Evolutionary conservation across 30 jellyfish, hydroid and myxozoan species (phyloP).

Genomic region (Chrysaora quinquecirrha): DNA sequence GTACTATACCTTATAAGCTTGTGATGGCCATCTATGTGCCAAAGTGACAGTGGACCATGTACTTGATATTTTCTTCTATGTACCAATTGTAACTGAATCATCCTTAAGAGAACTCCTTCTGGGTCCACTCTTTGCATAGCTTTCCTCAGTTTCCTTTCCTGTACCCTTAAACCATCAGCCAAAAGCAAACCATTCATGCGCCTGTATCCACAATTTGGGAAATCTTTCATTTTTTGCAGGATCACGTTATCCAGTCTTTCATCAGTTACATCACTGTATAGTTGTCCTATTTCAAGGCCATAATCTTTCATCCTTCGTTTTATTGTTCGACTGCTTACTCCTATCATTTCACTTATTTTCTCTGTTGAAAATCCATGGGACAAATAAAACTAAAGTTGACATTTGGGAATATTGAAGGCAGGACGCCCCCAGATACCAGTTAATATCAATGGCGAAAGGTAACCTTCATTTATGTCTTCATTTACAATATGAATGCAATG

Average conservation of each 20-base stretch:
- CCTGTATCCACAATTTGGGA: neutral
- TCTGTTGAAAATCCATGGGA: neutral
- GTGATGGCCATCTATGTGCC: constrained; percentile 1
- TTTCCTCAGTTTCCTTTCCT: neutral
- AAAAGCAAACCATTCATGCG: neutral
- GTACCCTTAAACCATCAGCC: neutral
- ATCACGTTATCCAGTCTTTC: neutral
- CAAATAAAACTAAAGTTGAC: neutral
- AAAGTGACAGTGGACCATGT: neutral
- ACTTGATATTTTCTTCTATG: neutral
- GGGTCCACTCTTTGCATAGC: neutral
- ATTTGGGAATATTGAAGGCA: neutral
- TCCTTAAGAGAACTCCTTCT: neutral
- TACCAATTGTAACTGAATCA: neutral
- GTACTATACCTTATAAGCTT: neutral
- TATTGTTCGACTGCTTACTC: neutral
- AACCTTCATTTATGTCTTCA: neutral
- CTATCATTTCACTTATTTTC: neutral
- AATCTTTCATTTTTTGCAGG: neutral
- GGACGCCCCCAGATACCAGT: neutral
- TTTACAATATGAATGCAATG: neutral
- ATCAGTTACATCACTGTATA: neutral
- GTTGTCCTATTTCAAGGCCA: neutral
- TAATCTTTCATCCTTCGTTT: neutral
- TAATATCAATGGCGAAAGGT: neutral